Conservation (phyloP, 2,888 invertebrate species). For the Resseliella maxima region DNA sequence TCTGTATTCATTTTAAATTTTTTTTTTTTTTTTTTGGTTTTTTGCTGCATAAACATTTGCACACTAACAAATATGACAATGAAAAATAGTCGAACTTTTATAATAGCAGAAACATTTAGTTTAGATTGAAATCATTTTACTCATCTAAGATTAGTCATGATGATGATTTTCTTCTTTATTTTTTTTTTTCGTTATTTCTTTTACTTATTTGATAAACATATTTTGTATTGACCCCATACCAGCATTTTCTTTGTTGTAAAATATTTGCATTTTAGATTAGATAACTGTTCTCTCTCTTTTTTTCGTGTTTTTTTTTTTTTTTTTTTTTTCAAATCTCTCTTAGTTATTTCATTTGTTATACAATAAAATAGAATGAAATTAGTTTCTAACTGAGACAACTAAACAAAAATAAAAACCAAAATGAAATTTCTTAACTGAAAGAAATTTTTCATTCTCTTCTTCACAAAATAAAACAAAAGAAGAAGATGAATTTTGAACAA, state of each 20-base stretch:
- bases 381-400: no score
- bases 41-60: not conserved
- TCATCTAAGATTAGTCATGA: not conserved
- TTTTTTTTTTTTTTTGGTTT: no score
- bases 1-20: no score
- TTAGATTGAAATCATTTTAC: not conserved
- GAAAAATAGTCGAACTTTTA: no score
- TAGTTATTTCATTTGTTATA: no score
- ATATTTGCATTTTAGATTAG: conserved; percentile 39
- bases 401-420: not conserved
- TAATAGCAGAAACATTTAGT: not conserved
- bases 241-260: conserved; percentile 62
- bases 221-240: conserved; percentile 67
- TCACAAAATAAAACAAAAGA: not conserved
- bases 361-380: no score
- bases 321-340: no score
- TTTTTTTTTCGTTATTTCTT: not conserved
- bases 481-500: not conserved
- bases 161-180: not conserved
- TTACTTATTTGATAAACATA: conserved; percentile 48
- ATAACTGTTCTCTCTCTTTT: conserved; percentile 10
- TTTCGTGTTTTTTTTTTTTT: conserved; percentile 38
- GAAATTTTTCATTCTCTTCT: no score
- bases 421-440: no score
- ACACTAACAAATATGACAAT: no score